Percentiles rank a stretch among this genome's conserved stretches.
phyloP scores from a whole-genome alignment of 1,140 invertebrate genomes.

The Drosophila nannoptera region DNA sequence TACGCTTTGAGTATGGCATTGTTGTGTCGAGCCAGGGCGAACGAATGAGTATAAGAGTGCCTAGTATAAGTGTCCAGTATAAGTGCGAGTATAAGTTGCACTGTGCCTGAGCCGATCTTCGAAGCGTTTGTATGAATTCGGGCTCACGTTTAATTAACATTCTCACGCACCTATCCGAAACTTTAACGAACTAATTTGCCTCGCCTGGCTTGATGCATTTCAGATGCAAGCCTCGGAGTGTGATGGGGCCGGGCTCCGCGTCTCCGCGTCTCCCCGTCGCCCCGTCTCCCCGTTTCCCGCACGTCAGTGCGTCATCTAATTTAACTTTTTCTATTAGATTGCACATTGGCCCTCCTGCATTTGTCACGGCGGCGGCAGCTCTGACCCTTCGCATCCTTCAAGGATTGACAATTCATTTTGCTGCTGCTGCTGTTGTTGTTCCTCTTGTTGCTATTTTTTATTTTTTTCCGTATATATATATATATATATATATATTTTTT shows the following conservation, averaged over 20 bases:
- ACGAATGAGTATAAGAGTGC: neutral
- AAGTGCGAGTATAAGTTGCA: neutral
- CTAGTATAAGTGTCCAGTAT: neutral
- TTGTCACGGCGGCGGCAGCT: conserved; percentile 54
- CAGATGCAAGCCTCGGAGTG: conserved; percentile 9
- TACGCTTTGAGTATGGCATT: no score
- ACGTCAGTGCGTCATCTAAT: conserved; percentile 67
- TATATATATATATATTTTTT: conserved; percentile 23
- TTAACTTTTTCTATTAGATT: conserved; percentile 76
- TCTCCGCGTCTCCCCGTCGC: no score
- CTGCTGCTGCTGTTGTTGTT: neutral
- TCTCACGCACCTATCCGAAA: neutral
- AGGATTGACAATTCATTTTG: conserved; percentile 50
- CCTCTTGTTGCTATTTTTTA: neutral
- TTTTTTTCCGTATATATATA: no score
- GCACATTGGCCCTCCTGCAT: conserved; percentile 58
- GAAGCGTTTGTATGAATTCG: neutral
- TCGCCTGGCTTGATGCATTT: neutral
- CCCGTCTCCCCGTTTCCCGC: conserved; percentile 24
- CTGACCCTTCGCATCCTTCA: conserved; percentile 55
- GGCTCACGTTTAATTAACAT: neutral
- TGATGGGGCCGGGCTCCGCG: neutral
- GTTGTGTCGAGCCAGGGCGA: no score
- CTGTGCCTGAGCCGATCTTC: no score
- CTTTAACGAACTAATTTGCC: conserved; percentile 1